phyloP scores from a whole-genome alignment of 1,140 invertebrate genomes.

The Trichonephila clavata region DNA sequence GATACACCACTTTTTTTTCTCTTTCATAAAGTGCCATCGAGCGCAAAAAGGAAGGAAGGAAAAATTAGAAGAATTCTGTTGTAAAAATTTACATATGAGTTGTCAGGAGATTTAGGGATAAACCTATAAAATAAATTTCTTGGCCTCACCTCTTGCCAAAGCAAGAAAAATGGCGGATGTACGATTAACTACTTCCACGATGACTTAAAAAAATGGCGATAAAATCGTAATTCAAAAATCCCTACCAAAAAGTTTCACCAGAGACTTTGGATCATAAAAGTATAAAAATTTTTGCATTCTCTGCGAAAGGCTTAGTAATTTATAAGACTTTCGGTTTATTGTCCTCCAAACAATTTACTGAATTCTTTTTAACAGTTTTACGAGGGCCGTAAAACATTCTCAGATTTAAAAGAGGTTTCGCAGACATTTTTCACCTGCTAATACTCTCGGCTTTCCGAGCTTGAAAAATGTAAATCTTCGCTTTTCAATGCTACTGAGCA shows the following conservation, averaged over 20 bases:
- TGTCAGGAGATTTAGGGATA: slow-evolving; percentile 26
- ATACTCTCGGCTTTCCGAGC: not conserved
- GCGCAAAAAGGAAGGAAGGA: not conserved
- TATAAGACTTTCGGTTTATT: slow-evolving; percentile 32
- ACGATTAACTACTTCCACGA: not conserved
- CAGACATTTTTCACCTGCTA: slow-evolving; percentile 45
- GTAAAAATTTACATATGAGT: slow-evolving; percentile 27
- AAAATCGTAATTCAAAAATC: slow-evolving; percentile 48
- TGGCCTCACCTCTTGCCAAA: not conserved
- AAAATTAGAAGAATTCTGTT: not conserved
- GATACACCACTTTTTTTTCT: not conserved
- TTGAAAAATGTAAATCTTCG: not conserved
- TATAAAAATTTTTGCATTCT: not conserved
- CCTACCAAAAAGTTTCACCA: not conserved
- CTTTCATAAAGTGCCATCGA: not conserved
- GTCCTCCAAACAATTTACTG: slow-evolving; percentile 32
- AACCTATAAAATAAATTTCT: slow-evolving; percentile 9
- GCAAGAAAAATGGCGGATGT: slow-evolving; percentile 1
- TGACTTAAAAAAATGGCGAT: not conserved
- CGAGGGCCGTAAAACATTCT: slow-evolving; percentile 21
- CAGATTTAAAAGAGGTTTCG: slow-evolving; percentile 1
- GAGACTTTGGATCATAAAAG: not conserved
- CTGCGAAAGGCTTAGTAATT: slow-evolving; percentile 21
- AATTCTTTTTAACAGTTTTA: slow-evolving; percentile 50
- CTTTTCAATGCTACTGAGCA: not conserved